Evolutionary conservation across 1,140 invertebrate genomes (phyloP).

Genomic region (Calycopis cecrops): DNA sequence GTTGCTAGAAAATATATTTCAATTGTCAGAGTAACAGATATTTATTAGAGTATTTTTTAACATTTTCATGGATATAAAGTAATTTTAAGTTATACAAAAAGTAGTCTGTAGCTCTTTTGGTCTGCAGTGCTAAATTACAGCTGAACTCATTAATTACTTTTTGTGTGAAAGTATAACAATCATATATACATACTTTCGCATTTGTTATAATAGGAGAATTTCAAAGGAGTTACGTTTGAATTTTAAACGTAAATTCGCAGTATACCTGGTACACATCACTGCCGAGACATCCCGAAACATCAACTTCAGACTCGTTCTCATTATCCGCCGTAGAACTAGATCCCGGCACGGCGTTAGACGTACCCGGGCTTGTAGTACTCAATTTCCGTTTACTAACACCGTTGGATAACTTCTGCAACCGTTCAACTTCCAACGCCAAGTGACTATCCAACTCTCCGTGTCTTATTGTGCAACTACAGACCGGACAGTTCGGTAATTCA

Average conservation of each 20-base stretch:
- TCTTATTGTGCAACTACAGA: slow-evolving; percentile 68
- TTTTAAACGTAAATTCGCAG: background rate
- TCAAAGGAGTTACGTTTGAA: background rate
- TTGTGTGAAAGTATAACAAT: too few relatives aligned
- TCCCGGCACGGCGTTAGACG: slow-evolving; percentile 41
- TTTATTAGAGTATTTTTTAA: too few relatives aligned
- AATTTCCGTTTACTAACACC: slow-evolving; percentile 51
- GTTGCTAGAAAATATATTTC: too few relatives aligned
- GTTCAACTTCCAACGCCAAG: slow-evolving; percentile 60
- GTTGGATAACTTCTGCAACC: slow-evolving; percentile 53
- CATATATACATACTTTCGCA: background rate
- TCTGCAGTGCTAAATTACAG: too few relatives aligned
- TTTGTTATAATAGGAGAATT: background rate
- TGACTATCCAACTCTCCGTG: slow-evolving; percentile 63
- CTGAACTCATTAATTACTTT: too few relatives aligned
- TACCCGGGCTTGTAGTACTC: slow-evolving; percentile 41
- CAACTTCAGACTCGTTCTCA: slow-evolving; percentile 44
- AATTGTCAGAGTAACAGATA: too few relatives aligned
- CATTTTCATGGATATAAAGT: too few relatives aligned
- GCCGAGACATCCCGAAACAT: slow-evolving; percentile 59
- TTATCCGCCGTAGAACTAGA: slow-evolving; percentile 45
- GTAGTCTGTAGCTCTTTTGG: too few relatives aligned
- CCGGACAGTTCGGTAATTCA: slow-evolving; percentile 63
- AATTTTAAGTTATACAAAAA: too few relatives aligned
- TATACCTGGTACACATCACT: slow-evolving; percentile 67